These are phyloP conservation scores for Euspilapteryx auroguttella DNA, from an alignment of 2,888 invertebrate genomes.

Conservation along the genomic window DNA sequence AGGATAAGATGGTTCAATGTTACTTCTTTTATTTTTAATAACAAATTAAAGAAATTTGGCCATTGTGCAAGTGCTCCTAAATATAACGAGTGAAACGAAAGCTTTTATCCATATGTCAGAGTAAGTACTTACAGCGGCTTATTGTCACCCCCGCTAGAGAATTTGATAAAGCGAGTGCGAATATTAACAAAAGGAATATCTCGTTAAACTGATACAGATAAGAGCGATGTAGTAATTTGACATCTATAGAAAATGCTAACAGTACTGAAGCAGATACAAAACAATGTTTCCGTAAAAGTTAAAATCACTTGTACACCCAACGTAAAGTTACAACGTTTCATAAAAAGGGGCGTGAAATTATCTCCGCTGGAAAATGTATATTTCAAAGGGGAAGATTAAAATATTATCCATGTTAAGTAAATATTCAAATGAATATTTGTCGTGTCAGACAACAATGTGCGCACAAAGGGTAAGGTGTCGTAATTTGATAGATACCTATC, in stretches of 20 bases:
- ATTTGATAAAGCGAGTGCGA: slow-evolving; percentile 63
- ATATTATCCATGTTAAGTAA: slow-evolving; percentile 65
- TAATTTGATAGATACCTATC: slow-evolving; percentile 60
- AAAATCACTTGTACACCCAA: slow-evolving; percentile 25
- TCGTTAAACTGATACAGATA: slow-evolving; percentile 58
- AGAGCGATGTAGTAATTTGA: too few relatives aligned
- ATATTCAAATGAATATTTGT: slow-evolving; percentile 64
- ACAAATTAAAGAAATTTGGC: too few relatives aligned
- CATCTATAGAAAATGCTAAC: too few relatives aligned
- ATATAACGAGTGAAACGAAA: slow-evolving; percentile 60
- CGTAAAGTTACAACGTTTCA: slow-evolving; percentile 30
- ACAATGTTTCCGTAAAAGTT: slow-evolving; percentile 11
- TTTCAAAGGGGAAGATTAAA: slow-evolving; percentile 64
- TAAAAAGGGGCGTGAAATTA: slow-evolving; percentile 47
- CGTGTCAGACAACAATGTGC: slow-evolving; percentile 59
- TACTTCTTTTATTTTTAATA: too few relatives aligned
- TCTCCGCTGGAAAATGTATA: slow-evolving; percentile 61
- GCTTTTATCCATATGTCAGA: slow-evolving; percentile 62
- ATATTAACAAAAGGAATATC: slow-evolving; percentile 64
- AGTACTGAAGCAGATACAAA: too few relatives aligned
- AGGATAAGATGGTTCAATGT: too few relatives aligned
- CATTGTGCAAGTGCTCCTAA: too few relatives aligned
- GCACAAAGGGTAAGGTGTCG: slow-evolving; percentile 41
- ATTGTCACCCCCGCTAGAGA: slow-evolving; percentile 62
- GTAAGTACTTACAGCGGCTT: slow-evolving; percentile 61